Conservation (phyloP, 2,113 vertebrate species). For the Catharus minimus region DNA sequence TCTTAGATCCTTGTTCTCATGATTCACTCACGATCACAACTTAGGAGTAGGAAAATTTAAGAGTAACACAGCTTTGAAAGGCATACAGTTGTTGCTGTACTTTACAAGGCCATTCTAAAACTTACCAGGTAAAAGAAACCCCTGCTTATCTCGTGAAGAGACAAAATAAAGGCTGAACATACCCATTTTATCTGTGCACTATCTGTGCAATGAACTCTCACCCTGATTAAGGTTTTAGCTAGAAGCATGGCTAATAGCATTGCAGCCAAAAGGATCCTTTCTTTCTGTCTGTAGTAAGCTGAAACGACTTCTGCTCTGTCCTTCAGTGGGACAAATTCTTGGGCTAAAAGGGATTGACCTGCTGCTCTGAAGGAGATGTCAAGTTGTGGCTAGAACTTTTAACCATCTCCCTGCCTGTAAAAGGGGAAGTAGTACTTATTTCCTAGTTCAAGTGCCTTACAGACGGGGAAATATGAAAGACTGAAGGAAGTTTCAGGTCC, state of each 20-base stretch:
- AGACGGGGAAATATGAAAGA: background rate
- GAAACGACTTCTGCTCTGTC: slow-evolving; percentile 40
- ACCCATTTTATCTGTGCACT: slow-evolving; percentile 22
- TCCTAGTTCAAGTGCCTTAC: background rate
- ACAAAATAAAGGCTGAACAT: background rate
- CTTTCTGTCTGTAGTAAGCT: slow-evolving; percentile 11
- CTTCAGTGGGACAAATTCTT: slow-evolving; percentile 37
- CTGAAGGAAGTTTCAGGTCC: background rate
- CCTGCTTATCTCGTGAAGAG: background rate
- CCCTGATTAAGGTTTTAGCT: slow-evolving; percentile 61
- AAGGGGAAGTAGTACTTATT: background rate
- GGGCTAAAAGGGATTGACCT: slow-evolving; percentile 43
- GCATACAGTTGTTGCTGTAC: background rate
- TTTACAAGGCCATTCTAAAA: background rate
- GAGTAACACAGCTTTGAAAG: background rate
- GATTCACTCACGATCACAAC: background rate
- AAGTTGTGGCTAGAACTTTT: background rate
- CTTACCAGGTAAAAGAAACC: background rate
- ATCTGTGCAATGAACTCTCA: slow-evolving; percentile 66
- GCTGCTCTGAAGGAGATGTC: background rate
- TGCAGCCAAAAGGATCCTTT: slow-evolving; percentile 9
- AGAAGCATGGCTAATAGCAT: slow-evolving; percentile 55
- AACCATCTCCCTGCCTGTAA: background rate
- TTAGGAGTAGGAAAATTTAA: background rate
- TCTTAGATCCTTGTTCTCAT: background rate